Percentiles rank a stretch among this genome's conserved stretches.
Evolutionary conservation across 2,888 invertebrate species (phyloP).

Genomic region (Omphaloscelis lunosa): DNA sequence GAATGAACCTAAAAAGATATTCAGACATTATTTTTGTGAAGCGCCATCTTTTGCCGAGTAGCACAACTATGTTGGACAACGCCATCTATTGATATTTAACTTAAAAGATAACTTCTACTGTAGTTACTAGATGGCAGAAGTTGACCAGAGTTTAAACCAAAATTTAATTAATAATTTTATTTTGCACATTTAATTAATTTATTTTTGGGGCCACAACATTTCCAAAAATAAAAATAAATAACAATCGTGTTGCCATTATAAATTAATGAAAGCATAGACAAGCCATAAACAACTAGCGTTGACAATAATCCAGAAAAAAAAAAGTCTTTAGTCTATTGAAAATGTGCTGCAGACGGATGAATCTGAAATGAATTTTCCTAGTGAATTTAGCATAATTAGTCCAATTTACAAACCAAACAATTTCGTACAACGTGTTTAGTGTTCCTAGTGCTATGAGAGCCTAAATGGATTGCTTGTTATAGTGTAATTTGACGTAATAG

Average conservation of each 20-base stretch:
- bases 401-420: constrained; percentile 35
- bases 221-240: fast-evolving
- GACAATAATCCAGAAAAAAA: constrained; percentile 43
- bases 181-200: background rate
- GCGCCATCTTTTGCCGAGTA: constrained; percentile 63
- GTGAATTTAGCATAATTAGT: constrained; percentile 40
- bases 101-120: fast-evolving
- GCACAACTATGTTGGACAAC: constrained; percentile 15
- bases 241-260: constrained; percentile 15
- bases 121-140: constrained; percentile 8
- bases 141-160: fast-evolving
- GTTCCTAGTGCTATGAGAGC: constrained; percentile 53
- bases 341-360: constrained; percentile 58
- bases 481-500: constrained; percentile 61
- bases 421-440: constrained; percentile 35
- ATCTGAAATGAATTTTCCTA: constrained; percentile 49
- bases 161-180: background rate
- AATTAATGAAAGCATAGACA: constrained; percentile 1
- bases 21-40: background rate
- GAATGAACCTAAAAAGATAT: background rate
- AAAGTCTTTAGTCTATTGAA: constrained; percentile 56
- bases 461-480: constrained; percentile 28
- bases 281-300: constrained; percentile 45
- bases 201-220: background rate
- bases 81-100: constrained; percentile 14